Evolutionary conservation across 2,888 invertebrate species (phyloP).

Genomic region (Hybos culiciformis): DNA sequence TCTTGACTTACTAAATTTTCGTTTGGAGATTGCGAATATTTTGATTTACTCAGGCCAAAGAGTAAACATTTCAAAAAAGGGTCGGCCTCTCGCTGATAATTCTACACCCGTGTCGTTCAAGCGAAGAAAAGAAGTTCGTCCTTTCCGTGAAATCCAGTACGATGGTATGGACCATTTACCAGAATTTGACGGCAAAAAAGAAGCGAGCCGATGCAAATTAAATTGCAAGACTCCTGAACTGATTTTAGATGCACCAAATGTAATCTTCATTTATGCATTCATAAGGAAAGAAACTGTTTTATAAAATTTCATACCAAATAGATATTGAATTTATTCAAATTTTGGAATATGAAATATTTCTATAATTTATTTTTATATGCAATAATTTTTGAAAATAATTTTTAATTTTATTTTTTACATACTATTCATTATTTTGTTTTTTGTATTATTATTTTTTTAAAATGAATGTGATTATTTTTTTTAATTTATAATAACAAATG

Average conservation of each 20-base stretch:
- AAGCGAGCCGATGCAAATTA: background rate
- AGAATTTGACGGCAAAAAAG: background rate
- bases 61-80: background rate
- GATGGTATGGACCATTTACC: background rate
- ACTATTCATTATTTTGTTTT: background rate
- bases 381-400: background rate
- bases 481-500: no score
- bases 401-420: background rate
- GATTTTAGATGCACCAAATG: background rate
- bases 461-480: background rate
- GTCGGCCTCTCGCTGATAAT: background rate
- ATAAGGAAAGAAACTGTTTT: background rate
- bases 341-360: no score
- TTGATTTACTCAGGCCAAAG: background rate
- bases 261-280: background rate
- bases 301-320: background rate
- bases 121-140: background rate
- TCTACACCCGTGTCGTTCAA: background rate
- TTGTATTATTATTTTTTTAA: background rate
- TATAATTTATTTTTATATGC: background rate
- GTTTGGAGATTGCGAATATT: background rate
- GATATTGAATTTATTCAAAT: background rate
- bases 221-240: background rate
- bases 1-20: background rate
- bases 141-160: background rate